These are phyloP conservation scores for Sebastes aleutianus DNA, from an alignment of 2,797 vertebrate genomes.

Conservation along the genomic window DNA sequence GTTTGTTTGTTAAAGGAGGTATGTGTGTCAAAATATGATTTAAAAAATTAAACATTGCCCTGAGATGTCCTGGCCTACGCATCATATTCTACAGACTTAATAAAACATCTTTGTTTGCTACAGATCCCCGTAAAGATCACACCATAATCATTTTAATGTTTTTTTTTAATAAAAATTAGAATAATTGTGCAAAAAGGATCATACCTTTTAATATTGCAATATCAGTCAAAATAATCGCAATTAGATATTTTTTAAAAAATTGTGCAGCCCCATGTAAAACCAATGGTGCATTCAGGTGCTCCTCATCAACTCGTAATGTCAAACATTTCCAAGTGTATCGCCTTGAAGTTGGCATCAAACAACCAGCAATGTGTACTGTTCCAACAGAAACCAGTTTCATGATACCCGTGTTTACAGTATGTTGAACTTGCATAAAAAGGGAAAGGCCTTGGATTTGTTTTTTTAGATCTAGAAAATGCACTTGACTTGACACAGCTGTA, in stretches of 20 bases:
- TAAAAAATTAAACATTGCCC: fast-evolving
- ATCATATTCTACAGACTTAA: too few relatives aligned
- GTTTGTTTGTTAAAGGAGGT: neutral
- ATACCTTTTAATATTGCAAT: too few relatives aligned
- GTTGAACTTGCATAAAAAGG: neutral
- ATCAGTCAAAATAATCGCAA: too few relatives aligned
- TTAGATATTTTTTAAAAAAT: too few relatives aligned
- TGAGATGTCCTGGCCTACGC: too few relatives aligned
- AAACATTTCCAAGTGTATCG: neutral
- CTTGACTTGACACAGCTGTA: neutral
- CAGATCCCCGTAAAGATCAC: too few relatives aligned
- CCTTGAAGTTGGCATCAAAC: neutral
- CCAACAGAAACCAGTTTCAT: neutral
- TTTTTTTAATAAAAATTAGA: too few relatives aligned
- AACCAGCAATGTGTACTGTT: neutral
- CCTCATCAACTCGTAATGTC: neutral
- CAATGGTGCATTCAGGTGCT: neutral
- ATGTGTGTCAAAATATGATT: neutral
- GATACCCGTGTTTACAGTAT: neutral
- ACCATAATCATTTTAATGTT: too few relatives aligned
- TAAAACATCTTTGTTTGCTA: too few relatives aligned
- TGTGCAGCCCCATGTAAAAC: too few relatives aligned
- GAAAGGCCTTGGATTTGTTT: neutral
- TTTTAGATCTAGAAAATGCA: neutral
- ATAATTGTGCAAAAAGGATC: too few relatives aligned